Base-by-base conservation (phyloP, 2,797 vertebrate species). In the Poeciliopsis infans region DNA sequence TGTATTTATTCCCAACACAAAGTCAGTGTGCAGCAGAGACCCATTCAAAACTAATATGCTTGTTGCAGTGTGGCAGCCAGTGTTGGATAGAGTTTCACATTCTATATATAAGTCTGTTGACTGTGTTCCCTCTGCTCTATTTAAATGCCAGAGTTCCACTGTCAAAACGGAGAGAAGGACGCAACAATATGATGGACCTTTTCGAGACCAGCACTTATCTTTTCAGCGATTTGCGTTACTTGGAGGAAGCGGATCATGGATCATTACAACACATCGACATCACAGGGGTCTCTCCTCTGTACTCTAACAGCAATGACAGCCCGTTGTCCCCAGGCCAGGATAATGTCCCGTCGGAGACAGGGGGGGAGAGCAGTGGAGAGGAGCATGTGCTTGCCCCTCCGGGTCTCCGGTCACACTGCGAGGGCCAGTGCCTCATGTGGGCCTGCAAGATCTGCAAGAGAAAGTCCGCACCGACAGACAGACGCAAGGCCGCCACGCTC, bases 161-260 rank as follows among this genome's bases (percentile, higher is more conserved):
- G 95, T 95, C 94, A 94, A 92, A 94, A 93, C 94, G 94, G 92
- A 96, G 94, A 90, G 89, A 92, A 91, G 91, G 89, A 75, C 59
- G 95, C 94, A 95, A 95, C 97, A 99, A 96, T 96, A 99, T 98
- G 97, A 99, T 99, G 98, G 98, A 99, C 97, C 97, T 99, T 96
- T 99, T 99, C 88, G 98, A 99, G 97, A 97, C 97, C 92, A 97
- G 96, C 91, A 96, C 97, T 94, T 99, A 97, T 95, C 98, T 99
- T 93, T 99, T 99, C 92, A 94, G 92, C 72, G 96, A 96, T 86
- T 83, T 96, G 91, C 95, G 95, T 51, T 99, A 98, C 79, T 95
- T 99, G 90, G 98, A 99, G 51, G 94, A 94, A 4, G 96, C 95
- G 3, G 97, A 99, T 85, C 96, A 97, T 94, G 97, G 97, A 86